Base-by-base conservation (phyloP, 2,113 vertebrate species). In the Albula glossodonta region DNA sequence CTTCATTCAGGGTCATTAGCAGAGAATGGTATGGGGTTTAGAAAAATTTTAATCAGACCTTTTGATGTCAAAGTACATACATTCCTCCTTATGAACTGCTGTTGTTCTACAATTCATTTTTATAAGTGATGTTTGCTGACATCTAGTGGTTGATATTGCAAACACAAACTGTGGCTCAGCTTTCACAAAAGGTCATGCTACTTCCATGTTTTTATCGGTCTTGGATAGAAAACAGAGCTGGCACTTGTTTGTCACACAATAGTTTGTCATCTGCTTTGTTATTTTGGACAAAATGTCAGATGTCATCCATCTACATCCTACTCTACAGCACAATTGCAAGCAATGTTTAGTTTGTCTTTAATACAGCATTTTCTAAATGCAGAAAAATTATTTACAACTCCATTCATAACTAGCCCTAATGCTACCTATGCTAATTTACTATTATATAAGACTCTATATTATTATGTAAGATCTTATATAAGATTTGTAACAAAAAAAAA, bases 71-170 rank as follows among this genome's bases (percentile, higher is more conserved):
- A 11, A 22, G 52, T 81, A 81, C 50, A 52, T 77, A 77, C 70
- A 77, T 8, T 53, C 9, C n/a, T 2, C 52, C 25, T 53, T 25
- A 82, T 19, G 10, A 82, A 3, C 3, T 82, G n/a, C n/a, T 2
- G 7, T 11, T 48, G 56, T 56, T 41, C 12, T 15, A 31, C 31
- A 53, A 41, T 49, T 2, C 60, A 63, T 60, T 60, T 41, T 83
- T 83, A 2, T 70, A 50, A 50, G 56, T 66, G 3, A 83, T 25
- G 0, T 8, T 60, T 83, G 31, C 31, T 83, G 57, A 13, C 82
- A 83, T 83, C 82, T 83, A 70, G 82, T 83, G 82, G 82, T 48
- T 22, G 3, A 51, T 49, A 50, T 22, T 66, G 48, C 22, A 83
- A 70, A 49, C 10, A 15, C 56, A 63, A 53, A 49, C 51, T 56